These are phyloP conservation scores for Salvator merianae DNA, from an alignment of 2,113 vertebrate species.

Conservation along the genomic window DNA sequence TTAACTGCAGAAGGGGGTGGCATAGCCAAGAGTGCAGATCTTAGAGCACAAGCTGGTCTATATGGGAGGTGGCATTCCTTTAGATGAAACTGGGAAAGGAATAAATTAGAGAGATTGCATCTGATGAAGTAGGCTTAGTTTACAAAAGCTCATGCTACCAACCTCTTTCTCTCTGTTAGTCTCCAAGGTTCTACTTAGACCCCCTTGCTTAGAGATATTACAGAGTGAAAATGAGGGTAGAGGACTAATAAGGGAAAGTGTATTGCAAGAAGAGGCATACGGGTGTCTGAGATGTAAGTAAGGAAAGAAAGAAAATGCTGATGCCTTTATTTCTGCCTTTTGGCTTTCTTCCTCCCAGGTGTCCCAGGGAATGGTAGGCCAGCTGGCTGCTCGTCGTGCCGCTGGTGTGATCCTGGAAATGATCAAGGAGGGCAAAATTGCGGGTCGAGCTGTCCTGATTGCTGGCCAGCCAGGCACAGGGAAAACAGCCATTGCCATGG, in stretches of 20 bases:
- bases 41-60: too few relatives aligned
- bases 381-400: constrained; percentile 88
- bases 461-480: constrained; percentile 92
- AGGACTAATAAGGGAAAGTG: neutral
- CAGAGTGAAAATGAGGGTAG: neutral
- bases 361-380: constrained; percentile 93
- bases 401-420: constrained; percentile 91
- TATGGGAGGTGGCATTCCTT: too few relatives aligned
- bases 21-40: too few relatives aligned
- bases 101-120: too few relatives aligned
- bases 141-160: too few relatives aligned
- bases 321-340: neutral
- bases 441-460: constrained; percentile 88
- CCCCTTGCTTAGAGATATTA: neutral
- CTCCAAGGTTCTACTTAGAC: too few relatives aligned
- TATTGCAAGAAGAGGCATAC: neutral
- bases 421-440: constrained; percentile 94
- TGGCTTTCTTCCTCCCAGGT: constrained; percentile 69
- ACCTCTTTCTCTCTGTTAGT: too few relatives aligned
- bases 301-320: neutral
- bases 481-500: constrained; percentile 95
- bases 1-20: too few relatives aligned
- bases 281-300: neutral
- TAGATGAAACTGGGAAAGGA: neutral
- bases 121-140: too few relatives aligned